Conservation (phyloP, 1,140 invertebrate genomes). For the Drosophila oshimai region DNA sequence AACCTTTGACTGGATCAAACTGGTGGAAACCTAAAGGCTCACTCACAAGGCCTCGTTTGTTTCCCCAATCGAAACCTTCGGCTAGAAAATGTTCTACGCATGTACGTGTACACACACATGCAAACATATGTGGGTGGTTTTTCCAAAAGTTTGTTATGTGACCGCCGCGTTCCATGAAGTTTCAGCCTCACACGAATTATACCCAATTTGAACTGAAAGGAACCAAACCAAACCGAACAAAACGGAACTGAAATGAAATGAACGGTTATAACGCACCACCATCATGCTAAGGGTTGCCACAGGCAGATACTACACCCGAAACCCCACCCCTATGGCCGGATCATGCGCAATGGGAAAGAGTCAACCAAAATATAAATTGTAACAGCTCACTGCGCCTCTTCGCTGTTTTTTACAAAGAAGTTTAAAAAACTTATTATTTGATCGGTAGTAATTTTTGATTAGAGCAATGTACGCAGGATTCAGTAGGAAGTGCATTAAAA, state of each 20-base stretch:
- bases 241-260: conserved; percentile 35
- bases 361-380: background rate
- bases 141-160: conserved; percentile 48
- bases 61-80: conserved; percentile 19
- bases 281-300: conserved; percentile 22
- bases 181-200: conserved; percentile 60
- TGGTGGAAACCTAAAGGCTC: background rate
- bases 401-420: too few species aligned
- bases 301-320: background rate
- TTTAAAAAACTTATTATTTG: too few species aligned
- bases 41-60: background rate
- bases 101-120: conserved; percentile 24
- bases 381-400: background rate
- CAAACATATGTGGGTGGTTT: conserved; percentile 40
- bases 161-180: conserved; percentile 39
- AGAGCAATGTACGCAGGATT: too few species aligned
- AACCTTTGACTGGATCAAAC: background rate
- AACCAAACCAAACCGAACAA: conserved; percentile 24
- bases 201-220: conserved; percentile 55
- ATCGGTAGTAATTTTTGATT: too few species aligned
- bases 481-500: too few species aligned
- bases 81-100: conserved; percentile 44
- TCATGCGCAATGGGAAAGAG: conserved; percentile 9
- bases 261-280: conserved; percentile 54
- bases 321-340: conserved; percentile 3